phyloP scores from a whole-genome alignment of 2,888 invertebrate species.

The Lasioglossum calceatum region DNA sequence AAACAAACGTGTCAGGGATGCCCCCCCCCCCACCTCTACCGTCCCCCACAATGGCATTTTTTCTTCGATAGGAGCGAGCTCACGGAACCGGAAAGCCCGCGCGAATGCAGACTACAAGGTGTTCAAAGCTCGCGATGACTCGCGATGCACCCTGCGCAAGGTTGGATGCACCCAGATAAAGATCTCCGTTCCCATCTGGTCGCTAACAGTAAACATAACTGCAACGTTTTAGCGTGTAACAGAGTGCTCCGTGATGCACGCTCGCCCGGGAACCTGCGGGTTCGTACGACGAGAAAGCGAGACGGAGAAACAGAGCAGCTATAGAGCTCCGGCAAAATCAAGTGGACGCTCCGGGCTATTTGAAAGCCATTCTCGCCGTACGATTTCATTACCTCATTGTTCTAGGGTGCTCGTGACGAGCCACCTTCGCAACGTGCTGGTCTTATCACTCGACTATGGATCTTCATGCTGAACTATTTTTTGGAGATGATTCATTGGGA shows the following conservation, averaged over 20 bases:
- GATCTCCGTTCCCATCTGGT: conserved; percentile 45
- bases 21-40: not conserved
- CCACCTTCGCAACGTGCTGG: not conserved
- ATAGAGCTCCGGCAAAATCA: not conserved
- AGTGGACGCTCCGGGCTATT: conserved; percentile 6
- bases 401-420: not conserved
- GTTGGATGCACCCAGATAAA: conserved; percentile 48
- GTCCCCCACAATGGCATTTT: conserved; percentile 9
- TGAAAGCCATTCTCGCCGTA: conserved; percentile 9
- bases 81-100: conserved; percentile 44
- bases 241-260: conserved; percentile 29
- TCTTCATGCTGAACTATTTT: not conserved
- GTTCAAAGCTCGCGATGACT: conserved; percentile 49
- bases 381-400: conserved; percentile 8
- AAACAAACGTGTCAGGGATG: conserved; percentile 2
- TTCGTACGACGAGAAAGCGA: not conserved
- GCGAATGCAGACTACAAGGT: conserved; percentile 40
- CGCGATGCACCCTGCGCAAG: conserved; percentile 33
- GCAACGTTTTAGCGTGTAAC: conserved; percentile 34
- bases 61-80: conserved; percentile 23
- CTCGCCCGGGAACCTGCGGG: not conserved
- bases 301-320: not conserved
- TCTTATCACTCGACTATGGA: not conserved
- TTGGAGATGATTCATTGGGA: not conserved
- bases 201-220: conserved; percentile 35